Evolutionary conservation across 2,797 vertebrate genomes (phyloP), one percentile per base, ranked within the genome.

Genomic region (Centroberyx gerrardi): DNA sequence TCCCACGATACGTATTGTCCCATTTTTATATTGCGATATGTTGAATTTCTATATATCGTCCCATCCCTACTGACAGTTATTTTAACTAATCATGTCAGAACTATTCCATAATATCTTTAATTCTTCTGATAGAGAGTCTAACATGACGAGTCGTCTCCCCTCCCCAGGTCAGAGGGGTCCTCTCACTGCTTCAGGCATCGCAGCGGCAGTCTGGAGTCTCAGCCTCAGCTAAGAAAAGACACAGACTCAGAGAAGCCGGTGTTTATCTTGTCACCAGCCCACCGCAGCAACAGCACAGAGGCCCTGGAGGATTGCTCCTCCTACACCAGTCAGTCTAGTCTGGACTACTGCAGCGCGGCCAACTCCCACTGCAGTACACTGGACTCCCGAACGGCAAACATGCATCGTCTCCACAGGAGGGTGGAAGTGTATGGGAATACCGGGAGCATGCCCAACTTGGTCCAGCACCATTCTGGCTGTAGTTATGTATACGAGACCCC

Each of bases 371-470:
- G 93, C 87, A 91, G 92, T 53, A 93, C 92, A 0, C 78, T 93
- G 72, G 94, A 94, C 89, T 97, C 96, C 40, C 95, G 96, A 3
- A 89, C 93, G 74, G 93, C 96, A 48, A 96, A 96, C 42, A 94
- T 96, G 81, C 95, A 96, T 2, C 94, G 96, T 22, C 92, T 93
- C 36, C 96, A 97, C 8, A 96, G 96, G 90, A 97, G 97, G 64
- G 96, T 97, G 67, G 94, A 95, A 22, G 96, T 96, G 49, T 95
- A 96, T 6, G 96, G 97, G 0, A 97, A 80, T 72, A 97, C 97
- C 0, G 98, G 98, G 18, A 99, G 97, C 68, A 98, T 99, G 98
- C 98, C 98, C 28, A 99, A 99, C 80, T 92, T 99, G 70, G 96
- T 96, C 31, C 96, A 95, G 8, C 97, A 96, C 87, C 97, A 97